These are phyloP conservation scores for Cryptosula pallasiana DNA, from an alignment of 2,888 invertebrate genomes.

Conservation along the genomic window DNA sequence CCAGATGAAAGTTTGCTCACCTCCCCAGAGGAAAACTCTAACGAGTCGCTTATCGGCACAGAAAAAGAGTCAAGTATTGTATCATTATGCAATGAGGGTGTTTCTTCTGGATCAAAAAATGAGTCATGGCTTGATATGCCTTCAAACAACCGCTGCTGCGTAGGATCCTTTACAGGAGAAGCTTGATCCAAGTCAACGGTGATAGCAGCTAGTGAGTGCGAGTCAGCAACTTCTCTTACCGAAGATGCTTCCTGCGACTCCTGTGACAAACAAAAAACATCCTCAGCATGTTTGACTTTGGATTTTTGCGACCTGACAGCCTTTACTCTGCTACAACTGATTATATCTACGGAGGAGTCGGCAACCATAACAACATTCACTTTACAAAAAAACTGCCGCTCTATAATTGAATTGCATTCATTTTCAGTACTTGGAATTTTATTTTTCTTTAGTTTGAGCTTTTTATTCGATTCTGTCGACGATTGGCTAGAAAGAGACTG, in stretches of 20 bases:
- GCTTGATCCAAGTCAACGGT: not conserved
- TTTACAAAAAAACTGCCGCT: not conserved
- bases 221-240: not conserved
- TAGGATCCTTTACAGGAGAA: not conserved
- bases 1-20: not conserved
- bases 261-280: not conserved
- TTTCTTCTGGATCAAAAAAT: not conserved
- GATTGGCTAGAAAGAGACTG: not conserved
- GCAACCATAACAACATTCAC: not conserved
- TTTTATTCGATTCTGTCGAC: not conserved
- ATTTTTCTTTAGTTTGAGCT: not conserved
- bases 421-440: not conserved
- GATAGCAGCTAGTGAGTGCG: not conserved
- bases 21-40: not conserved
- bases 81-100: not conserved
- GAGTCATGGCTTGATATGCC: not conserved
- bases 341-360: not conserved
- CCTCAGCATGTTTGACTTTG: not conserved
- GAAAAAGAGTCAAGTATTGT: not conserved
- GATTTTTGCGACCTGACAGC: slow-evolving; percentile 2
- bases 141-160: not conserved
- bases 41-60: not conserved
- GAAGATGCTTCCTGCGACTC: not conserved
- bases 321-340: not conserved
- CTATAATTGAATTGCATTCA: not conserved